Evolutionary conservation across 1,140 invertebrate genomes (phyloP).

Genomic region (Doryteuthis pealeii): DNA sequence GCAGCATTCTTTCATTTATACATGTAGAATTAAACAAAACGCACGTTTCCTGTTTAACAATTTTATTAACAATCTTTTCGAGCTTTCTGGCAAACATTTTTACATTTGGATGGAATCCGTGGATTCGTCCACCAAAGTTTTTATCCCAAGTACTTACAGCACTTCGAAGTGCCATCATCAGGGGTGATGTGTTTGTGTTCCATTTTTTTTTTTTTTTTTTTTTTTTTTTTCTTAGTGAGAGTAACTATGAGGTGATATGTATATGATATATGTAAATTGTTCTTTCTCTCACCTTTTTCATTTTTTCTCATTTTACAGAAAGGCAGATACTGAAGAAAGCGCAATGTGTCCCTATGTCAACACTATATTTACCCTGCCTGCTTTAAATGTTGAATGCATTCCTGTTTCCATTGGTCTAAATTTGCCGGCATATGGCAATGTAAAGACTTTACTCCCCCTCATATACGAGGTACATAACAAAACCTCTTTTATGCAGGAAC

Average conservation of each 20-base stretch:
- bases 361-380: slow-evolving; percentile 58
- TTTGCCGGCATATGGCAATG: slow-evolving; percentile 74
- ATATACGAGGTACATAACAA: slow-evolving; percentile 75
- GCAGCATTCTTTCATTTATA: too few species aligned
- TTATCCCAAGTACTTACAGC: too few species aligned
- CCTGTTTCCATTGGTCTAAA: slow-evolving; percentile 73
- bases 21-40: too few species aligned
- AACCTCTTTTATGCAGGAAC: slow-evolving; percentile 71
- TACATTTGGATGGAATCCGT: too few species aligned
- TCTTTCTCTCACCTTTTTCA: background rate
- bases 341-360: slow-evolving; percentile 43
- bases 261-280: background rate
- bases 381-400: slow-evolving; percentile 65
- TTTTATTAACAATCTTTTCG: too few species aligned
- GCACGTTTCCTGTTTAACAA: too few species aligned
- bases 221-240: too few species aligned
- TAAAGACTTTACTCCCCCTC: slow-evolving; percentile 66
- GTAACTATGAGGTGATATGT: background rate
- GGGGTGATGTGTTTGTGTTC: too few species aligned
- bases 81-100: too few species aligned
- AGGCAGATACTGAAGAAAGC: background rate
- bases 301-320: background rate
- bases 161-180: too few species aligned
- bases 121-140: too few species aligned
- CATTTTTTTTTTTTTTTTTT: too few species aligned